A percentile compares a stretch with the other conserved stretches of the same genome.
These are phyloP conservation scores for Serrognathus titanus DNA, from an alignment of 2,888 invertebrate species.

Conservation along the genomic window DNA sequence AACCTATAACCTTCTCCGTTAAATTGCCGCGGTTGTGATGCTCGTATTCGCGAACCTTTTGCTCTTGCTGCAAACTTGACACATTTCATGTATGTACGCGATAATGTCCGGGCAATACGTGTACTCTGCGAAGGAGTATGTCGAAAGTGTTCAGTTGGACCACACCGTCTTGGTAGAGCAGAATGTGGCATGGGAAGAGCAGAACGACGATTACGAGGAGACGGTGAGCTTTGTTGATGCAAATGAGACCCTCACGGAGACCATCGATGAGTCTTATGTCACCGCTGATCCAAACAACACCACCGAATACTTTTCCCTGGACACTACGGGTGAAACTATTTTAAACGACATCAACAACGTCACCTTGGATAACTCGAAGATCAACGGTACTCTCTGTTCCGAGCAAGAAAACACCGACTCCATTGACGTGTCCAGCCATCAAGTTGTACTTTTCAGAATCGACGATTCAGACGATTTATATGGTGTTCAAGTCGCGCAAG, in stretches of 20 bases:
- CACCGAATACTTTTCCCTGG: slow-evolving; percentile 43
- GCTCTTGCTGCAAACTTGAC: not conserved
- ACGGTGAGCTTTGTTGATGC: slow-evolving; percentile 21
- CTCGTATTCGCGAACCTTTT: too few species aligned
- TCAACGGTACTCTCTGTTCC: slow-evolving; percentile 12
- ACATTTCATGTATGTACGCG: slow-evolving; percentile 10
- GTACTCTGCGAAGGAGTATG: slow-evolving; percentile 11
- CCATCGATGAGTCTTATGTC: slow-evolving; percentile 37
- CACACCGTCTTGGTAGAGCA: slow-evolving; percentile 9
- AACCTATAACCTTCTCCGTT: slow-evolving; percentile 5
- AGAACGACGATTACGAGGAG: slow-evolving; percentile 20
- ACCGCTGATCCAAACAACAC: slow-evolving; percentile 37
- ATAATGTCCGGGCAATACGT: slow-evolving; percentile 15
- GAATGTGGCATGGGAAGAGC: slow-evolving; percentile 11
- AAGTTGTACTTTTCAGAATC: slow-evolving; percentile 41
- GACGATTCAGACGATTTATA: slow-evolving; percentile 45
- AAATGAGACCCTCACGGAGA: slow-evolving; percentile 30
- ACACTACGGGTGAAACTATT: slow-evolving; percentile 33
- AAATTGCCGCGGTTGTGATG: too few species aligned
- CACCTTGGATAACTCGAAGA: slow-evolving; percentile 21
- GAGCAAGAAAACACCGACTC: slow-evolving; percentile 17
- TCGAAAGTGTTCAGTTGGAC: slow-evolving; percentile 2
- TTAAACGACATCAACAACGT: slow-evolving; percentile 33
- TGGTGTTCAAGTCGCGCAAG: slow-evolving; percentile 42
- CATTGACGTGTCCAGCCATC: slow-evolving; percentile 22